phyloP scores from a whole-genome alignment of 1,140 invertebrate species.

The Trigoniulus corallinus region DNA sequence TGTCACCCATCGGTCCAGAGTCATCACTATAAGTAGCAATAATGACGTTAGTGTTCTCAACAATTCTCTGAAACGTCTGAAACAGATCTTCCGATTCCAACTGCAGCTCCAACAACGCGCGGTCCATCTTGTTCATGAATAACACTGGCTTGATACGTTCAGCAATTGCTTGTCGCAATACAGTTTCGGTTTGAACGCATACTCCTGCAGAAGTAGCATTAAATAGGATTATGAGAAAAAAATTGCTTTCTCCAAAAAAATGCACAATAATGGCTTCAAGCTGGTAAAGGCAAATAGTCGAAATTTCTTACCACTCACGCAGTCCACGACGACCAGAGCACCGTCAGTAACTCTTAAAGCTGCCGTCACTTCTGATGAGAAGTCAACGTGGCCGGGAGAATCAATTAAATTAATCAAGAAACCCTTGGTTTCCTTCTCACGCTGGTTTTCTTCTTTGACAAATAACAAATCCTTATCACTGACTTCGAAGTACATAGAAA shows the following conservation, averaged over 20 bases:
- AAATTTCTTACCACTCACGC: constrained; percentile 71
- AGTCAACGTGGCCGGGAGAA: constrained; percentile 98
- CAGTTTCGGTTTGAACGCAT: constrained; percentile 98
- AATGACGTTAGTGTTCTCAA: constrained; percentile 99
- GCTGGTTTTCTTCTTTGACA: constrained; percentile 72
- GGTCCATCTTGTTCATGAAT: constrained; percentile 99
- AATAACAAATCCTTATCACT: constrained; percentile 77
- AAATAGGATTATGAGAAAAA: constrained; percentile 6
- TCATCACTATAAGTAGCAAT: constrained; percentile 98
- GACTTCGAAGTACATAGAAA: constrained; percentile 96
- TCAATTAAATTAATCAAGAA: constrained; percentile 99
- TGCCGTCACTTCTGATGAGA: constrained; percentile 97
- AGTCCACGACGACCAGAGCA: constrained; percentile 97
- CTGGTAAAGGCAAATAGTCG: neutral
- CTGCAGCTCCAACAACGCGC: constrained; percentile 87
- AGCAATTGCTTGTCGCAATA: constrained; percentile 94
- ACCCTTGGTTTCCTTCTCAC: constrained; percentile 75
- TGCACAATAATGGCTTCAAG: neutral
- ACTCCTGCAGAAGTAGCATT: constrained; percentile 51
- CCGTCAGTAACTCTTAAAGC: constrained; percentile 98
- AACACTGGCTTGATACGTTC: constrained; percentile 97
- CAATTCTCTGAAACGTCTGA: constrained; percentile 98
- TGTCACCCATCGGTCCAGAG: constrained; percentile 95
- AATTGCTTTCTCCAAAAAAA: constrained; percentile 2
- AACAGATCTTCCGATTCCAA: constrained; percentile 91